Evolutionary conservation across 2,888 invertebrate species (phyloP).

Genomic region (Empis stercorea): DNA sequence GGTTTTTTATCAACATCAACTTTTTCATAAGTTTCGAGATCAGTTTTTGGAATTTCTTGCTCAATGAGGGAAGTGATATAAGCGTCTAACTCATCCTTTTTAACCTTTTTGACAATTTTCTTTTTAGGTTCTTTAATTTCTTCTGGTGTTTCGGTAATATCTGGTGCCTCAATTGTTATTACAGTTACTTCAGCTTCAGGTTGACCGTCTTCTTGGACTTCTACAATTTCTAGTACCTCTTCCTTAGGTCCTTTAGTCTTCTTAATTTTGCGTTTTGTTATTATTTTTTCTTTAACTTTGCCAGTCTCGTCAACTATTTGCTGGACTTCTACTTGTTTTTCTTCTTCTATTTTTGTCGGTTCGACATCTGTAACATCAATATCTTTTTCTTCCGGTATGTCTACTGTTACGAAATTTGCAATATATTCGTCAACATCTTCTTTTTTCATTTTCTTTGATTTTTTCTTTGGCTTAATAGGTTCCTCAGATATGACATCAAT

Average conservation of each 20-base stretch:
- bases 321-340: conserved; percentile 34
- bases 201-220: conserved; percentile 33
- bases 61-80: conserved; percentile 23
- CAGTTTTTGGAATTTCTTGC: conserved; percentile 30
- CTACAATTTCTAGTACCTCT: conserved; percentile 39
- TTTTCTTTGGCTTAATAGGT: conserved; percentile 21
- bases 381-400: conserved; percentile 26
- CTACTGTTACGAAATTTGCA: conserved; percentile 26
- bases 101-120: conserved; percentile 20
- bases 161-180: conserved; percentile 20
- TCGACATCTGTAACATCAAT: conserved; percentile 19
- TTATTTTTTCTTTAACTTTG: conserved; percentile 28
- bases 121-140: conserved; percentile 13
- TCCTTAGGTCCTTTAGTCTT: conserved; percentile 35
- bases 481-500: conserved; percentile 14
- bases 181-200: conserved; percentile 32
- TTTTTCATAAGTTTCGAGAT: conserved; percentile 29
- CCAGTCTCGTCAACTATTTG: conserved; percentile 31
- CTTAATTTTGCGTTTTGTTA: conserved; percentile 37
- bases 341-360: conserved; percentile 26
- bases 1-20: conserved; percentile 24
- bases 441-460: conserved; percentile 25
- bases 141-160: conserved; percentile 1
- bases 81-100: conserved; percentile 23
- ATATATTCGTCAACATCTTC: conserved; percentile 26